phyloP scores from a whole-genome alignment of 2,113 vertebrate genomes.

The Neolamprologus tretocephalus region DNA sequence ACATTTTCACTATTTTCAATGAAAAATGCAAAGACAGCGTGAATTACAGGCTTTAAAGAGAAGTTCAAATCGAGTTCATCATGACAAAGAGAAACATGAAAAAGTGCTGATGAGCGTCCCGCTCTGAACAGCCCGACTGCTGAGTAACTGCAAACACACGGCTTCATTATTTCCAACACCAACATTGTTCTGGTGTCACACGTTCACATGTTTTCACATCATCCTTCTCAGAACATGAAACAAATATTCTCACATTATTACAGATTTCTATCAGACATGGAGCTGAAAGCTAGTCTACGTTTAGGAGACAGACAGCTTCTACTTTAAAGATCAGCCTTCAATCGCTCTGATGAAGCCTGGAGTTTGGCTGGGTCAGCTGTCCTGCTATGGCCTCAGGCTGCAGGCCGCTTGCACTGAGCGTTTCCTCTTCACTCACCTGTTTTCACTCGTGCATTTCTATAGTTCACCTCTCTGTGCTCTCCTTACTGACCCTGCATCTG shows the following conservation, averaged over 20 bases:
- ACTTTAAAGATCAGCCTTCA: background rate
- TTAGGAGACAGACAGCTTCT: background rate
- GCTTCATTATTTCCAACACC: background rate
- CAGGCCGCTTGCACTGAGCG: background rate
- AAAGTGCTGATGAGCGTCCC: background rate
- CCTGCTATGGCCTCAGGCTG: background rate
- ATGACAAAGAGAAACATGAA: background rate
- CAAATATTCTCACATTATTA: background rate
- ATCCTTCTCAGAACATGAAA: background rate
- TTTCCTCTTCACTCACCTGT: background rate
- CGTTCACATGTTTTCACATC: background rate
- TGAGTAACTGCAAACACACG: background rate
- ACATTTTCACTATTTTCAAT: background rate
- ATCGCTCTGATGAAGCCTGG: background rate
- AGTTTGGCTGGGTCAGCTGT: background rate
- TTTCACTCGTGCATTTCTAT: background rate
- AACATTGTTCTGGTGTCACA: background rate
- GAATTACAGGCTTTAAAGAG: background rate
- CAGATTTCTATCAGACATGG: background rate
- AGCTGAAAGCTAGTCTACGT: accelerated
- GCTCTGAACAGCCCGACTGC: background rate
- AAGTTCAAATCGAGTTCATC: background rate
- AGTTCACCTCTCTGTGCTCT: background rate
- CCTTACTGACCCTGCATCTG: background rate
- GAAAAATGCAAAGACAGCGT: background rate